Evolutionary conservation across 2,888 invertebrate genomes (phyloP), one percentile per base, ranked within the genome.

Genomic region (Plebejus argus): DNA sequence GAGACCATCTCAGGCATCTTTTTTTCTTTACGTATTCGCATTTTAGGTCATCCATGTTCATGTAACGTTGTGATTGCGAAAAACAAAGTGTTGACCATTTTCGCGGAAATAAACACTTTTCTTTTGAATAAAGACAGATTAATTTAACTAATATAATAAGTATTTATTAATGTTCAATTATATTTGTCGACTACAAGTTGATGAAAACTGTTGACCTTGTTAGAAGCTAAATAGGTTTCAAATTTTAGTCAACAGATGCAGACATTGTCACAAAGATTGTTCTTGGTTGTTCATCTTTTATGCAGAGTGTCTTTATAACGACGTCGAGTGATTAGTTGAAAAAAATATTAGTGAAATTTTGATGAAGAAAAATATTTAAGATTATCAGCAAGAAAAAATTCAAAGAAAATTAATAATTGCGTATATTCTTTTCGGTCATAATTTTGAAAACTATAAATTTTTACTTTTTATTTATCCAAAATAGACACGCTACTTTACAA

Each of bases 41-140:
- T 94, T 94, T 94, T 94, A 94, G 94, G 94, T 94, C 94, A 94
- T 93, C 94, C 94, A 94, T 94, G 94, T 94, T 94, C 94, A 93
- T 93, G 94, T 94, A 94, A 94, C 93, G 94, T 92, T 94, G 93
- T 93, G 94, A 93, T 93, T 93, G 93, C 94, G 93, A 94, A 94
- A 93, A 93, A 93, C 92, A 93, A 92, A 89, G 91, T 91, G 91
- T 88, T 88, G 87, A 91, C 91, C 93, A 93, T 94, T 93, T 93
- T 93, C 89, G 91, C 92, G 87, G 89, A 91, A 89, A 92, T 91
- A 90, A 88, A 86, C 88, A 89, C 88, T 90, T 87, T 87, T 89
- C 87, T 88, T 85, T 89, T 87, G 84, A 86, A 83, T 85, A 86
- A 85, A 86, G 85, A 88, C 84, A 85, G 84, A 85, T 85, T 86